Evolutionary conservation across 2,888 invertebrate genomes (phyloP).

Genomic region (Diplolepis rosae): DNA sequence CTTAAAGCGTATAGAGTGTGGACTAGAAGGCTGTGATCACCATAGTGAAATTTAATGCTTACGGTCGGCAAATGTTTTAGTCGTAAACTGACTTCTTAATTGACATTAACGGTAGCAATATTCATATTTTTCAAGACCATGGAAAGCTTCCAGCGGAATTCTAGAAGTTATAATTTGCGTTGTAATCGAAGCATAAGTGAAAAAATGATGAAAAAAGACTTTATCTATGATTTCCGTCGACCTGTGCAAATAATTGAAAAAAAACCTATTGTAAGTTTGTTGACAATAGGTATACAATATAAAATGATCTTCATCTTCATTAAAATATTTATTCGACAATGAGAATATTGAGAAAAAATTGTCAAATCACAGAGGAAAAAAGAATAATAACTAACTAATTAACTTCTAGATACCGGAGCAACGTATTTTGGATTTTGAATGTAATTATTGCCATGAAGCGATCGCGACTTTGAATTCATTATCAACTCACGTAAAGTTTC

Average conservation of each 20-base stretch:
- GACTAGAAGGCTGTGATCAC: neutral
- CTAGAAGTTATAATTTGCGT: conserved; percentile 59
- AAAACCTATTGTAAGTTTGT: conserved; percentile 10
- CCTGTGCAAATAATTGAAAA: conserved; percentile 34
- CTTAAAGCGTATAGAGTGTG: too few relatives aligned
- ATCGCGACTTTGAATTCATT: conserved; percentile 61
- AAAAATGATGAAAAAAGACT: conserved; percentile 65
- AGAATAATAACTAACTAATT: neutral
- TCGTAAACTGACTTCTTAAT: too few relatives aligned
- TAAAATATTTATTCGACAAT: too few relatives aligned
- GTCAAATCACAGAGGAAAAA: neutral
- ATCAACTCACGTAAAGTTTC: conserved; percentile 64
- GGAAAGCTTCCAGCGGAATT: conserved; percentile 17
- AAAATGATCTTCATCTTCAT: too few relatives aligned
- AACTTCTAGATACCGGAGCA: conserved; percentile 45
- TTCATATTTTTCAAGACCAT: neutral
- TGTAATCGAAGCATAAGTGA: conserved; percentile 63
- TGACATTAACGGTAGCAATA: too few relatives aligned
- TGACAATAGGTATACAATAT: too few relatives aligned
- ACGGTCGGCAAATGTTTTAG: neutral
- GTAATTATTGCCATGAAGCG: conserved; percentile 60
- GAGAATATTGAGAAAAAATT: neutral
- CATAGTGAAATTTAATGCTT: neutral
- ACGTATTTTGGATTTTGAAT: conserved; percentile 52
- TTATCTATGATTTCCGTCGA: conserved; percentile 61